Evolutionary conservation across 2,888 invertebrate genomes (phyloP).

Genomic region (Trichopoda pennipes): DNA sequence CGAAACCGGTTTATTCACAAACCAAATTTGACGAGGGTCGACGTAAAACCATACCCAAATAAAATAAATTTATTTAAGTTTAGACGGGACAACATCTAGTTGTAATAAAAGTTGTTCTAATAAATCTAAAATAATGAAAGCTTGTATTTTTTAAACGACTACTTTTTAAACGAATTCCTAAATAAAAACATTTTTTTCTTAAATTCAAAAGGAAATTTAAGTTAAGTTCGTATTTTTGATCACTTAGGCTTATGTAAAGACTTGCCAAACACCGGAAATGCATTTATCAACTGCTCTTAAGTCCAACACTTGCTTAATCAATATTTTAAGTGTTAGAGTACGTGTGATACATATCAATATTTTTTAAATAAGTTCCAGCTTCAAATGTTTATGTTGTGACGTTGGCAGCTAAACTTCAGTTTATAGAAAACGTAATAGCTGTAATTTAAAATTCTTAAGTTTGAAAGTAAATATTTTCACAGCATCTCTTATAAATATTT

Average conservation of each 20-base stretch:
- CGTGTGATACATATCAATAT: constrained; percentile 30
- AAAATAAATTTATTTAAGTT: too few relatives aligned
- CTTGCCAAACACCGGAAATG: constrained; percentile 51
- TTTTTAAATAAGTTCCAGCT: constrained; percentile 60
- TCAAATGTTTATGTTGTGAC: constrained; percentile 1
- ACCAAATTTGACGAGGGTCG: too few relatives aligned
- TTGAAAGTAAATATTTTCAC: constrained; percentile 79
- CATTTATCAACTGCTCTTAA: constrained; percentile 30
- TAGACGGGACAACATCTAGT: too few relatives aligned
- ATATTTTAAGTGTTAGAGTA: constrained; percentile 9
- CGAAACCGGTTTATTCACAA: too few relatives aligned
- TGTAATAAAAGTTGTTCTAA: too few relatives aligned
- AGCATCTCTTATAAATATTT: constrained; percentile 70
- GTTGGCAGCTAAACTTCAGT: not conserved
- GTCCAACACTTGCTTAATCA: not conserved
- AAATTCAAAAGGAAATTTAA: not conserved
- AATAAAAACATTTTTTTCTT: not conserved
- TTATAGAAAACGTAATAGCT: constrained; percentile 31
- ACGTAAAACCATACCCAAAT: too few relatives aligned
- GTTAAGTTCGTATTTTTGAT: not conserved
- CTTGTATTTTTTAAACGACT: too few relatives aligned
- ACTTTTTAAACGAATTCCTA: too few relatives aligned
- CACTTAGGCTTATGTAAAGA: not conserved
- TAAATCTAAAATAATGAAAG: too few relatives aligned
- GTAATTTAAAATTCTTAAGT: constrained; percentile 78